Base-by-base conservation (phyloP, 2,888 invertebrate genomes). In the Subacronicta megacephala region DNA sequence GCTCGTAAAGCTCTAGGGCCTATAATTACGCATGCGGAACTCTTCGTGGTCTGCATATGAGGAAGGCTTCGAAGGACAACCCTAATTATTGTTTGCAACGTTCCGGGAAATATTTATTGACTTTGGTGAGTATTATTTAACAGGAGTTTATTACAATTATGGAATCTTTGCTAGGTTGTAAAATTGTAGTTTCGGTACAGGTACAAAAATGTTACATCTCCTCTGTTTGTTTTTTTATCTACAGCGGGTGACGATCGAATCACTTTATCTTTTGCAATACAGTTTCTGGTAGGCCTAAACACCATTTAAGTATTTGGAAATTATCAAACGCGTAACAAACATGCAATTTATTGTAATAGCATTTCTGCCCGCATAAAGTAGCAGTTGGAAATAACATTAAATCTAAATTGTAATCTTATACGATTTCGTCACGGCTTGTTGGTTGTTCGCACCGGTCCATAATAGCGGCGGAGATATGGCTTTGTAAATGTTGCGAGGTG, bases 401-500 rank as follows among this genome's bases (percentile, higher is more conserved):
- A 77, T 77, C 65, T 72, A 65, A 77, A 77, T 62, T 58, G 75
- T 77, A 75, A 75, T 77, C 75, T 75, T 68, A 75, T 68, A 77
- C 77, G 62, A 69, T 75, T 72, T 75, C 69, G 77, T 74, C 77
- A 75, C 66, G 69, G 75, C 72, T 64, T 69, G 68, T 73, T 77
- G 62, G 65, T 72, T 72, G 77, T 75, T 78, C 62, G 72, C 71
- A 74, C 68, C 77, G 70, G 78, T 62, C 69, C 71, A 45, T 67
- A 76, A 73, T 68, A 70, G 70, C 71, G 76, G 54, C 78, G 68
- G 77, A 62, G 75, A 76, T 75, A 75, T 73, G 83, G 80, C 81
- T 80, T 68, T 77, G 77, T 79, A 78, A 85, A 83, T 81, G 82
- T 78, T 72, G 70, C 80, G 83, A 81, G 83, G 84, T 86, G 90